Conservation (phyloP, 2,797 vertebrate genomes). For the Hemitrygon akajei region DNA sequence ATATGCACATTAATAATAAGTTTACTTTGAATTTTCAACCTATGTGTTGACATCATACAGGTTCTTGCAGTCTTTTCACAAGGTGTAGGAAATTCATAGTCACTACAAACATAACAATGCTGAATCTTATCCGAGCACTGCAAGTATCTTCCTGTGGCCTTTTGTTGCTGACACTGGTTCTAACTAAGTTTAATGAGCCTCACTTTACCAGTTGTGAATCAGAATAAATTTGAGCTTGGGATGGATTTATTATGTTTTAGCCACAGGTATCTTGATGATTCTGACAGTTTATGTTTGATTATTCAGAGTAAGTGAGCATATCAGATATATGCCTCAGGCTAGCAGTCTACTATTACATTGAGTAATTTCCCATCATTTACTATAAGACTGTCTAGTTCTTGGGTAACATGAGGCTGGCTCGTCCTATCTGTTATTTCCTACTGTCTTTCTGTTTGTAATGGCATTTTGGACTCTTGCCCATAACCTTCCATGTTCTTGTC, state of each 20-base stretch:
- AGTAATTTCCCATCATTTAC: slow-evolving; percentile 25
- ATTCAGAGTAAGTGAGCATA: slow-evolving; percentile 15
- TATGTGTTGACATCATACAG: not conserved
- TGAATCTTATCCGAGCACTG: not conserved
- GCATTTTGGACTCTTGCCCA: not conserved
- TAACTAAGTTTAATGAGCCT: not conserved
- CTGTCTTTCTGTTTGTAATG: not conserved
- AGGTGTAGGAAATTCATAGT: not conserved
- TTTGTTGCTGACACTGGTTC: not conserved
- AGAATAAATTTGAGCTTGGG: not conserved
- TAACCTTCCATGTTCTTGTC: not conserved
- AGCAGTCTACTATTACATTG: not conserved
- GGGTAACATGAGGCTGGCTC: not conserved
- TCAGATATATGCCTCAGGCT: not conserved
- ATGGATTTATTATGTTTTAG: not conserved
- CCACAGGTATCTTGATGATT: not conserved
- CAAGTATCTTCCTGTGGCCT: not conserved
- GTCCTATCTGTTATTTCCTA: not conserved
- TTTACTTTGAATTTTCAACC: not conserved
- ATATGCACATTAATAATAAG: too few species aligned
- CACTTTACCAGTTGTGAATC: not conserved
- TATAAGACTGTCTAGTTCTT: not conserved
- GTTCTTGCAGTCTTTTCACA: not conserved
- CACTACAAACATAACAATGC: not conserved
- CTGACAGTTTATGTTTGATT: slow-evolving; percentile 14